phyloP scores from a whole-genome alignment of 2,797 vertebrate species.

The Iguana delicatissima region DNA sequence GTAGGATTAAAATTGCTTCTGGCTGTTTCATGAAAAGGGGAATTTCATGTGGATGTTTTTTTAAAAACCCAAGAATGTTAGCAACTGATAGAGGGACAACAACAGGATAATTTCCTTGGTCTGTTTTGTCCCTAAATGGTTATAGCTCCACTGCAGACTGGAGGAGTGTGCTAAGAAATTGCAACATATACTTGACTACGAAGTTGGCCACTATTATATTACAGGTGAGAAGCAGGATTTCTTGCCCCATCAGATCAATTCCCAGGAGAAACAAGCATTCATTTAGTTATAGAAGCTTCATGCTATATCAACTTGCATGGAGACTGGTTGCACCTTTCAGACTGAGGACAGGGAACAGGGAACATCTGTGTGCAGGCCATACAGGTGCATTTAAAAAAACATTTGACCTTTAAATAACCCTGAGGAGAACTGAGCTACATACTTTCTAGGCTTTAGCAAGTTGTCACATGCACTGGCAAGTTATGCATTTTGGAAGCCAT shows the following conservation, averaged over 20 bases:
- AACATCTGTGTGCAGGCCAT: too few species aligned
- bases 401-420: too few species aligned
- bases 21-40: too few species aligned
- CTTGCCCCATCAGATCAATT: neutral
- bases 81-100: too few species aligned
- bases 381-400: neutral
- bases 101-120: too few species aligned
- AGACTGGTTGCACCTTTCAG: neutral
- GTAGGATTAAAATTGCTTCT: too few species aligned
- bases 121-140: neutral
- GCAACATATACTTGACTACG: neutral
- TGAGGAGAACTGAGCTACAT: neutral
- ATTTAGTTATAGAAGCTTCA: neutral
- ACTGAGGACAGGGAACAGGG: neutral
- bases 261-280: neutral
- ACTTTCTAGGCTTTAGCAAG: too few species aligned
- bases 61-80: too few species aligned
- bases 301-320: neutral
- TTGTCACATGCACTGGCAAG: too few species aligned
- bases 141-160: neutral
- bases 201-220: neutral
- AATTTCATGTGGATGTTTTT: too few species aligned
- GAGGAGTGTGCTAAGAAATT: neutral
- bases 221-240: neutral
- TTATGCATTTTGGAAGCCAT: too few species aligned